Evolutionary conservation across 2,797 vertebrate genomes (phyloP), one percentile per base, ranked within the genome.

Genomic region (Enteromius argenteus): DNA sequence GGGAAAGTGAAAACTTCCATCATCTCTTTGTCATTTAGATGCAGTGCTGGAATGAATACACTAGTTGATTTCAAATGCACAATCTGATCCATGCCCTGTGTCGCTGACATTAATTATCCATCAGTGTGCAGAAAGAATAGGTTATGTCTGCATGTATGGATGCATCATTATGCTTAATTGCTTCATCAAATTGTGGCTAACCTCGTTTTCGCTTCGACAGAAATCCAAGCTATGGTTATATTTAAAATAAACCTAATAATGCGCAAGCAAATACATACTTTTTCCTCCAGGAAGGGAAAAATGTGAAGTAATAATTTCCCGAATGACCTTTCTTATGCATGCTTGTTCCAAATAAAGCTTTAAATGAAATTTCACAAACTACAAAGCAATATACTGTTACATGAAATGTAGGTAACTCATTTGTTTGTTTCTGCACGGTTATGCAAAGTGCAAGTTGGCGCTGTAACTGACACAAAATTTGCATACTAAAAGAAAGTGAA

Each of bases 91-190:
- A 51, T 79, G 30, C 58, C 76, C 39, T 32, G 46, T 64, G 46
- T 67, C 56, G 44, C 37, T 79, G 75, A 83, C 39, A 79, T 83
- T 74, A 86, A 71, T 72, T 84, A 78, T 81, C 35, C 64, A 37
- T 66, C 23, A 64, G 9, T 17, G 35, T 79, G 46, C 56, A 49
- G 39, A 66, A 74, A 82, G 56, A 78, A 73, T 73, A 60, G 66
- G 42, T 51, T 69, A 75, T 81, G 49, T 67, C 74, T 80, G 46
- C 44, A 46, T 77, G 42, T 53, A 75, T 51, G 39, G 53, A 67
- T 84, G 66, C 68, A 73, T 67, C 60, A 51, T 46, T 56, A 58
- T 39, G 60, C 21, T 76, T 81, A 71, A 79, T 71, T 73, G 49
- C 74, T 79, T 81, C 21, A 49, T 79, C 60, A 46, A 66, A 62